Base-by-base conservation (phyloP, 2,113 vertebrate genomes). In the Zosterops lateralis region DNA sequence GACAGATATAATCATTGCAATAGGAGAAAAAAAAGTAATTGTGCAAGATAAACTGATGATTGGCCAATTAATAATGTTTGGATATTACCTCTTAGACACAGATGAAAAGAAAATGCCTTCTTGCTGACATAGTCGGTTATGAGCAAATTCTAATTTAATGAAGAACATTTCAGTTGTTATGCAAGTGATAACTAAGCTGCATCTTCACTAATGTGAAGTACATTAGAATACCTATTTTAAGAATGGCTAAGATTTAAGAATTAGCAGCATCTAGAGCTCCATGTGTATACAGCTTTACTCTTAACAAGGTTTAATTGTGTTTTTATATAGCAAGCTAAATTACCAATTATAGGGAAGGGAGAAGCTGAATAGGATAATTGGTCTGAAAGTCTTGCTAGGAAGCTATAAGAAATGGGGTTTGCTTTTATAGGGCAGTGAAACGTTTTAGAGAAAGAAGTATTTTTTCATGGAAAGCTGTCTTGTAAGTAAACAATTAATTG, bases 81-180 rank as follows among this genome's bases (percentile, higher is more conserved):
- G 26, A 21, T 75, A 60, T 68, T 77, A 70, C 9, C 38, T 91
- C 32, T 76, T 72, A 25, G 65, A 76, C 64, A 92, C 48, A 92
- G 73, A 87, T 77, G n/a, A 48, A 87, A 86, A 95, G 84, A 96
- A 96, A 96, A 95, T 79, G 18, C 12, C 19, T 88, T 93, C 94
- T 94, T 96, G n/a, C 84, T 97, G 92, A 92, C 71, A 79, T 57
- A 65, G 74, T 44, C 92, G 66, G 71, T 74, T 96, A 88, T 79
- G 62, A 92, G 18, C 9, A 85, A 91, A 82, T 83, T 87, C 20
- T 34, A 85, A 75, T 92, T 92, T 87, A 76, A 57, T 91, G 57
- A 57, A 32, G 57, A 77, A 66, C 25, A 87, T 48, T 74, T 90
- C 9, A 28, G 15, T 93, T 66, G 36, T 86, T 97, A 90, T 84